A percentile compares a stretch with the other conserved stretches of the same genome.
phyloP scores from a whole-genome alignment of 2,113 vertebrate genomes.

The Protomyctophum bolini region DNA sequence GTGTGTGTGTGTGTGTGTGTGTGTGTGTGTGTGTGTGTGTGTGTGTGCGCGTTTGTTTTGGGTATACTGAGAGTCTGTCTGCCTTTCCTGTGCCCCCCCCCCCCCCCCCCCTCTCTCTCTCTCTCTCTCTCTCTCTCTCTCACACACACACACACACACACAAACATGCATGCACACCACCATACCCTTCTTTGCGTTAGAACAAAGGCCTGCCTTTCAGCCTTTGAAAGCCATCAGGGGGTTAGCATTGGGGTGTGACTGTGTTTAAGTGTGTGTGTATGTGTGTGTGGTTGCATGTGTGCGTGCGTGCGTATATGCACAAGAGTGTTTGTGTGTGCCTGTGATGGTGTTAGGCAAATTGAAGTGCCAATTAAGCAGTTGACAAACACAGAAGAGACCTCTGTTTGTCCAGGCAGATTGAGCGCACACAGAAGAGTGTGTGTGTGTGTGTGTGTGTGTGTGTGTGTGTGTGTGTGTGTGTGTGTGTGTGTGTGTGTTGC shows the following conservation, averaged over 20 bases:
- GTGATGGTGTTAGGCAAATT: constrained; percentile 30
- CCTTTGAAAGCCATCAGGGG: constrained; percentile 22
- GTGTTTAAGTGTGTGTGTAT: not conserved
- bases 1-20: not conserved
- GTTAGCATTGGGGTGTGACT: not conserved
- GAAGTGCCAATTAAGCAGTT: constrained; percentile 31
- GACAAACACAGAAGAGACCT: constrained; percentile 43
- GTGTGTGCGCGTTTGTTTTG: too few relatives aligned
- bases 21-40: too few relatives aligned
- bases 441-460: not conserved
- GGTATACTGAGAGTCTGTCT: too few relatives aligned
- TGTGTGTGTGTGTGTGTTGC: not conserved
- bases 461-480: constrained; percentile 8
- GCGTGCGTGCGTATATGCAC: not conserved
- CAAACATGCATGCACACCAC: constrained; percentile 10
- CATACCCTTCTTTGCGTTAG: constrained; percentile 9
- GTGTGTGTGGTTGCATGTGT: not conserved
- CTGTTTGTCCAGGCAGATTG: constrained; percentile 25
- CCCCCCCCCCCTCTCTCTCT: constrained; percentile 2
- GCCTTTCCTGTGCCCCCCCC: too few relatives aligned
- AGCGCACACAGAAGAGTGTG: not conserved
- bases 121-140: not conserved
- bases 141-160: constrained; percentile 8
- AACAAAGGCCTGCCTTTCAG: constrained; percentile 44
- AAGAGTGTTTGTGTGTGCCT: too few relatives aligned